These are phyloP conservation scores for Aleiodes alternator DNA, from an alignment of 2,888 invertebrate genomes.

Conservation along the genomic window DNA sequence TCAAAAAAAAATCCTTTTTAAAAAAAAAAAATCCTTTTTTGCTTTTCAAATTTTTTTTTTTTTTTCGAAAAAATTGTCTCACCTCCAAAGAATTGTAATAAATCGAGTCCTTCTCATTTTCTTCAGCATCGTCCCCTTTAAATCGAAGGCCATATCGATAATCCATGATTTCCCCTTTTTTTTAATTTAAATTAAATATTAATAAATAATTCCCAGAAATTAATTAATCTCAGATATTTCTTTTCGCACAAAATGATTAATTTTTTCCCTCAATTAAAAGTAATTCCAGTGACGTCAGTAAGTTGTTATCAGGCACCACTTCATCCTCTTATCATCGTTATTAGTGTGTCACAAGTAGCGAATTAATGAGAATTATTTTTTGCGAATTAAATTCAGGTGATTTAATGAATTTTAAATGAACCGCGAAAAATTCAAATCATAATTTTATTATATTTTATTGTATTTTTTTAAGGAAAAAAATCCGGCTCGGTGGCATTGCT, in stretches of 20 bases:
- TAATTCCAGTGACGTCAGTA: slow-evolving; percentile 3
- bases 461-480: neutral
- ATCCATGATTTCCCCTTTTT: slow-evolving; percentile 51
- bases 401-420: neutral
- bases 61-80: neutral
- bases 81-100: slow-evolving; percentile 4
- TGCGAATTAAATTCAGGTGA: neutral
- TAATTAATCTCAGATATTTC: neutral
- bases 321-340: slow-evolving; percentile 3
- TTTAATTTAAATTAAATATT: neutral
- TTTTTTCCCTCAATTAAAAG: neutral
- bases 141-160: slow-evolving; percentile 63
- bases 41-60: neutral
- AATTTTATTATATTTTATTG: slow-evolving; percentile 13
- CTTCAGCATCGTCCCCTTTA: slow-evolving; percentile 68
- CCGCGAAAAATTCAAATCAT: too few species aligned
- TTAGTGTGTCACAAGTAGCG: neutral
- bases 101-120: slow-evolving; percentile 66
- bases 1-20: neutral
- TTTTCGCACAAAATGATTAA: neutral
- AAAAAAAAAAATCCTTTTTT: neutral
- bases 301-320: slow-evolving; percentile 2
- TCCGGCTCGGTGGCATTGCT: neutral
- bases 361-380: neutral
- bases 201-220: slow-evolving; percentile 3